Base-by-base conservation (phyloP, 2,113 vertebrate species). In the Rattus norvegicus region DNA sequence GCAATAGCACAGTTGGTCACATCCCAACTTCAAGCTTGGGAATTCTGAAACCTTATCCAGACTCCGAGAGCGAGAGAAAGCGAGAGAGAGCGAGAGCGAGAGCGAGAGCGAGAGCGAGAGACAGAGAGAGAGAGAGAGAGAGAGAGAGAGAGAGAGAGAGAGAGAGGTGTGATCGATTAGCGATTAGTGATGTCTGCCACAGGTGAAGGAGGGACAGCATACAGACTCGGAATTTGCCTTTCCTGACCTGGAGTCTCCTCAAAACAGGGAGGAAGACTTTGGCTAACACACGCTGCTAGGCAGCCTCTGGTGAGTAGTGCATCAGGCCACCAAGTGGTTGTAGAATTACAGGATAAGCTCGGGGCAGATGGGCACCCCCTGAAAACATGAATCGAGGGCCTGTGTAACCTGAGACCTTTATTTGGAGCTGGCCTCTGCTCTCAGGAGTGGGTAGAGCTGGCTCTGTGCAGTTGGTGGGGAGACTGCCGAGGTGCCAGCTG, bases 261-360 rank as follows among this genome's bases (percentile, higher is more conserved):
- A 87, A 92, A 80, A 67, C 89, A 92, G 95, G 97, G 97, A 98
- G 93, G 97, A 98, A 93, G 97, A 97, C 97, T 97, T 98, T 95
- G 96, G 97, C 97, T 98, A 97, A 97, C 97, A 97, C 97, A 97
- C 89, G 91, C 97, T 97, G 93, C 90, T 95, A 97, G 97, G 97
- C 98, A 98, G 97, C 97, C 97, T 96, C 97, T 97, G 96, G 95
- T 95, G 97, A 97, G 97, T 98, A 98, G 98, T 95, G 95, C 83
- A 96, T 97, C 92, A 90, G 97, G 98, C 97, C 96, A 98, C 97
- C 95, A 97, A 96, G 97, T 97, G 95, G 92, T 97, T 95, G 76
- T 73, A 75, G 81, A 92, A 90, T 91, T 49, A 94, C 70, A 70
- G 73, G 97, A 97, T 97, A 97, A 97, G 97, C 97, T 95, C 97